Evolutionary conservation across 2,113 vertebrate genomes (phyloP).

Genomic region (Labrus mixtus): DNA sequence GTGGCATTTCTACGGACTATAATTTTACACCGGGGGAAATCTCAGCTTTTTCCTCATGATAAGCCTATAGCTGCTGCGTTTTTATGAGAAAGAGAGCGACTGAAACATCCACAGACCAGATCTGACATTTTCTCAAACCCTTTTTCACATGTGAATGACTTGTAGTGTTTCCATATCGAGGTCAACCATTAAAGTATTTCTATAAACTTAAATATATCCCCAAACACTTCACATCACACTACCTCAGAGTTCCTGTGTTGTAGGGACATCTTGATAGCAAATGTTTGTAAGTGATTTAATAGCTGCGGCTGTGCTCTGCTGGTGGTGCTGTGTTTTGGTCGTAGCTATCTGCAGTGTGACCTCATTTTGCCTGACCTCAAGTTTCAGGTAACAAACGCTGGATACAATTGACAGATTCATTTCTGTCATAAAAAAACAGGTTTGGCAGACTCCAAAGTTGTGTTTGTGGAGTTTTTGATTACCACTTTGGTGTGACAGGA

Average conservation of each 20-base stretch:
- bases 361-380: background rate
- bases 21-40: slow-evolving; percentile 43
- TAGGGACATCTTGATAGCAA: background rate
- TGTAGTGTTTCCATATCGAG: slow-evolving; percentile 9
- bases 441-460: background rate
- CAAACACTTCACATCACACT: background rate
- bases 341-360: background rate
- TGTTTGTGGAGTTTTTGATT: background rate
- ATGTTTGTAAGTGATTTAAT: background rate
- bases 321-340: background rate
- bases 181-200: slow-evolving; percentile 22
- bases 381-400: background rate
- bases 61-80: slow-evolving; percentile 38
- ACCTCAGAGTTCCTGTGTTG: background rate
- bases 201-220: slow-evolving; percentile 33
- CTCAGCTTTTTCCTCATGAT: slow-evolving; percentile 41
- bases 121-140: slow-evolving; percentile 31
- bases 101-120: background rate
- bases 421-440: background rate
- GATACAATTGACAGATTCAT: background rate
- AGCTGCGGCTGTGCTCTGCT: background rate
- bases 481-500: background rate
- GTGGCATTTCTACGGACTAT: slow-evolving; percentile 58
- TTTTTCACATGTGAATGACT: background rate
- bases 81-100: background rate